phyloP scores from a whole-genome alignment of 2,113 vertebrate species.

The Miniopterus natalensis region DNA sequence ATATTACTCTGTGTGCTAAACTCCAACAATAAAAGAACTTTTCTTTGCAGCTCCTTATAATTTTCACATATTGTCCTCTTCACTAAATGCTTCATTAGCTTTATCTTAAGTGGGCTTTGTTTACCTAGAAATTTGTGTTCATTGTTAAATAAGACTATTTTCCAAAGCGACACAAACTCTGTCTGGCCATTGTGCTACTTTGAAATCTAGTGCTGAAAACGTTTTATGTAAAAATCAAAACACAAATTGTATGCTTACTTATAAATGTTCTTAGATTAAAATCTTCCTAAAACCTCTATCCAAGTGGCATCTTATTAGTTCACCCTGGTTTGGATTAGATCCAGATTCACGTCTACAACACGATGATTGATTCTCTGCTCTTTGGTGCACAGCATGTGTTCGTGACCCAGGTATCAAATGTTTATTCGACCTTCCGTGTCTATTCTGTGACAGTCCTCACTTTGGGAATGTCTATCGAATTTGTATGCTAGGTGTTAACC shows the following conservation, averaged over 20 bases:
- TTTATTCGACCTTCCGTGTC: slow-evolving; percentile 75
- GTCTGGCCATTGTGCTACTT: background rate
- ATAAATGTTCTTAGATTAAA: slow-evolving; percentile 61
- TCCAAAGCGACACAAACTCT: slow-evolving; percentile 65
- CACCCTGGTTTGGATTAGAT: slow-evolving; percentile 65
- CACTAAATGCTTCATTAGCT: slow-evolving; percentile 67
- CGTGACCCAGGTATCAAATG: slow-evolving; percentile 69
- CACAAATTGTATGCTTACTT: background rate
- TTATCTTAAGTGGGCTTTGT: slow-evolving; percentile 69
- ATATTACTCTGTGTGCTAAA: background rate
- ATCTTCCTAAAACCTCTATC: slow-evolving; percentile 29
- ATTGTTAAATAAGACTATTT: slow-evolving; percentile 67
- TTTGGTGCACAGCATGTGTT: slow-evolving; percentile 47
- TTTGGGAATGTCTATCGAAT: slow-evolving; percentile 69
- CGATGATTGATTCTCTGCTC: slow-evolving; percentile 76
- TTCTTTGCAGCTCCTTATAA: slow-evolving; percentile 21
- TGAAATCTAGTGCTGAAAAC: slow-evolving; percentile 50
- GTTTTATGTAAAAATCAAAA: slow-evolving; percentile 61
- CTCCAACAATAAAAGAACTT: background rate
- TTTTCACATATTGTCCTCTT: slow-evolving; percentile 59
- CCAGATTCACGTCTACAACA: slow-evolving; percentile 43
- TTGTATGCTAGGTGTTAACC: slow-evolving; percentile 52
- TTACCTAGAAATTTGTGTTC: slow-evolving; percentile 64
- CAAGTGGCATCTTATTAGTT: slow-evolving; percentile 51
- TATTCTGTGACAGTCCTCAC: background rate